Base-by-base conservation (phyloP, 92 coral and sea anemone genomes). In the Parazoanthus atlanticus region DNA sequence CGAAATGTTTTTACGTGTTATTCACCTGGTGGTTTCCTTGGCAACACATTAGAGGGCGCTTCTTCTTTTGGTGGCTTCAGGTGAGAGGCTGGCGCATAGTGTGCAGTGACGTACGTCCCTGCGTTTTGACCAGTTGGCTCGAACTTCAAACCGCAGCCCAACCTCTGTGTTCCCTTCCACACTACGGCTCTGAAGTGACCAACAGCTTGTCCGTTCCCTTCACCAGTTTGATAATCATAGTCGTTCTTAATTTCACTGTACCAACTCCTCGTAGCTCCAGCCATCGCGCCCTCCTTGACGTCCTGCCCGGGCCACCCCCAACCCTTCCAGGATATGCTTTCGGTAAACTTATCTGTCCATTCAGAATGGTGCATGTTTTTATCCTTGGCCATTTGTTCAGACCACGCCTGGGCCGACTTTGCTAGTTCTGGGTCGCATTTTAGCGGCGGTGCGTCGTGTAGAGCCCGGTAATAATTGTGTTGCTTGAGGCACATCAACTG, bases 271-370 rank as follows among this genome's bases (percentile, higher is more conserved):
- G 89, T 86, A 0, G 96, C 98, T 9, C 96, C 96, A 16, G 94
- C 86, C 32, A 95, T 89, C 26, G 96, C 96, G 31, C 96, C 94
- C 32, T 90, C 92, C 91, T 85, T 92, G 28, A 80, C 72, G 5
- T 93, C 91, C 94, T 91, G 87, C 3, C 90, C 90, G 0, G 84
- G 82, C 98, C 98, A 95, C 0, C 93, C 96, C 94, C 93, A 88
- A 11, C 96, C 95, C 82, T 91, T 95, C 98, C 98, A 93, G 0
- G 96, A 93, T 36, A 95, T 93, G 74, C 93, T 91, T 85, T 95
- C 98, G 0, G 96, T 95, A 65, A 79, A 93, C 36, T 93, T 78
- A 77, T 86, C 92, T 1, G 98, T 93, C 93, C 91, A 92, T 71
- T 78, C 12, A 8, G 96, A 94, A 87, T 95, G 98, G 86, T 91